These are phyloP conservation scores for Perca fluviatilis DNA, from an alignment of 2,113 vertebrate species.

Conservation along the genomic window DNA sequence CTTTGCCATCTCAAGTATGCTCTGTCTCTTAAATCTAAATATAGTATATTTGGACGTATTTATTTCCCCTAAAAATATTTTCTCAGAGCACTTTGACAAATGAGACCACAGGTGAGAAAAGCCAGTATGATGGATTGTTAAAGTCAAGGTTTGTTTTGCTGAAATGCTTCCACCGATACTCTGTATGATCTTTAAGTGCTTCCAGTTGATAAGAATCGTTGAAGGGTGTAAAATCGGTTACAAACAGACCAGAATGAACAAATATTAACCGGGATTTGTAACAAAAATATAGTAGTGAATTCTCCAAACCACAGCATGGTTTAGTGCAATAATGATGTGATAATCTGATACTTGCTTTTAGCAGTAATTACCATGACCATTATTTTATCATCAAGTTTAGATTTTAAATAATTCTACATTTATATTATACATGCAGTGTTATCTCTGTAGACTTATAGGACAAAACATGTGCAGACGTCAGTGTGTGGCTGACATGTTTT, in stretches of 20 bases:
- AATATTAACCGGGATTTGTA: conserved; percentile 6
- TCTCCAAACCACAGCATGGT: conserved; percentile 25
- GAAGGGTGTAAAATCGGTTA: conserved; percentile 42
- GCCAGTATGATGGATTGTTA: conserved; percentile 9
- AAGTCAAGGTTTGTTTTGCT: conserved; percentile 20
- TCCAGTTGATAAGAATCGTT: conserved; percentile 42
- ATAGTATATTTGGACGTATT: neutral
- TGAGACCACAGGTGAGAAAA: conserved; percentile 16
- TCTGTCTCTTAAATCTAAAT: conserved; percentile 28
- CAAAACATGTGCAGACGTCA: neutral
- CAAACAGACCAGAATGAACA: conserved; percentile 28
- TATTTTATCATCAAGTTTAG: neutral
- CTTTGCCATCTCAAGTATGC: conserved; percentile 6
- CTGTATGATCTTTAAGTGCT: conserved; percentile 59
- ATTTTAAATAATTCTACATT: neutral
- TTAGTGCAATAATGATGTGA: conserved; percentile 40
- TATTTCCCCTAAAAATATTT: neutral
- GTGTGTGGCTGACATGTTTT: conserved; percentile 23
- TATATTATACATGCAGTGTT: conserved; percentile 30
- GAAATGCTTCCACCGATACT: conserved; percentile 46
- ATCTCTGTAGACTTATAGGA: conserved; percentile 22
- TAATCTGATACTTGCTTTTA: conserved; percentile 33
- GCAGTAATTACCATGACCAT: conserved; percentile 16
- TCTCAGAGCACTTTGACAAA: conserved; percentile 45
- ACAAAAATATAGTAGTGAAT: conserved; percentile 8